Evolutionary conservation across 2,797 vertebrate species (phyloP), one percentile per base, ranked within the genome.

Genomic region (Garrulus glandarius): DNA sequence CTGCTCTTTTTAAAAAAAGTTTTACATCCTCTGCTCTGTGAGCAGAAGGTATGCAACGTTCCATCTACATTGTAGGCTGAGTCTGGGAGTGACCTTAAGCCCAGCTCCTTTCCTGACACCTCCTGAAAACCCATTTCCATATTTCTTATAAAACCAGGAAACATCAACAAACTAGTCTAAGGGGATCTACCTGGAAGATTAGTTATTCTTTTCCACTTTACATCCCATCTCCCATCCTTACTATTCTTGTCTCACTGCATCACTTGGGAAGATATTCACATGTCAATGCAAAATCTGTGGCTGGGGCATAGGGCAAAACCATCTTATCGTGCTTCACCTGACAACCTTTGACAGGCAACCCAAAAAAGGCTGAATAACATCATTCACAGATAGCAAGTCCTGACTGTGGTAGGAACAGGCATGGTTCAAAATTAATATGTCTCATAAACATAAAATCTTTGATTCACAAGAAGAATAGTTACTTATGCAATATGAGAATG

Each of bases 381-480:
- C 89, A 18, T 46, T 79, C 71, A 89, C 30, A 84, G 10, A 8
- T 3, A 23, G n/a, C 43, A 75, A 84, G 32, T 88, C 84, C 64
- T 87, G 71, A 79, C 79, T 93, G 50, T 36, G 60, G 2, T 44
- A 57, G 36, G 61, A 85, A 34, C 32, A 84, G 59, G 32, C 44
- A 52, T 76, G 41, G 55, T 69, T 75, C 37, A 74, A 84, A 95
- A 95, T 95, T 92, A 92, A 55, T 79, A 60, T 64, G n/a, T 91
- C 75, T 96, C 80, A 63, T 47, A 94, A 92, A 39, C 65, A 79
- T 75, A 61, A 97, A 95, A 56, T 84, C 52, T 80, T 47, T 77
- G 41, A 39, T 64, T 43, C 64, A 32, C n/a, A 50, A 79, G 80
- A 97, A 89, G 94, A 91, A 92, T 0, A 29, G 37, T 30, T 61